These are phyloP conservation scores for Neomicropteryx cornuta DNA, from an alignment of 1,140 invertebrate genomes.

Conservation along the genomic window DNA sequence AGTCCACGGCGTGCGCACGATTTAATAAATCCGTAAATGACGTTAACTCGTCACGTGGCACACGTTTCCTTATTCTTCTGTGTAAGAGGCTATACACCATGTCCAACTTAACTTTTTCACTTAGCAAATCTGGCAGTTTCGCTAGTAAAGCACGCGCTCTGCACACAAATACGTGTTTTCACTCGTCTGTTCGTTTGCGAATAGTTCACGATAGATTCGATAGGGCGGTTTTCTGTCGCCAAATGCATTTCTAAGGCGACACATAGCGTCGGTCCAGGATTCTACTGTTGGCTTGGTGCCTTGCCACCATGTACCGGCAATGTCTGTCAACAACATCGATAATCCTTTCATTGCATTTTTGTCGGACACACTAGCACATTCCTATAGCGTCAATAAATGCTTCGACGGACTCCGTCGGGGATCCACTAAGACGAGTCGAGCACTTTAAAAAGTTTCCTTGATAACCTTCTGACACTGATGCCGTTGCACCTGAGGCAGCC, in stretches of 20 bases:
- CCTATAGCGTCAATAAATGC: slow-evolving; percentile 14
- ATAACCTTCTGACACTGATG: too few species aligned
- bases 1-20: slow-evolving; percentile 1
- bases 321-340: slow-evolving; percentile 12
- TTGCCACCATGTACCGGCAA: slow-evolving; percentile 19
- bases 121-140: slow-evolving; percentile 1
- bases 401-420: slow-evolving; percentile 6
- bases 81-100: slow-evolving; percentile 9
- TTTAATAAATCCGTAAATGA: slow-evolving; percentile 3
- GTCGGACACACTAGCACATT: slow-evolving; percentile 11
- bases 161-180: slow-evolving; percentile 3
- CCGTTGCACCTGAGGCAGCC: background rate
- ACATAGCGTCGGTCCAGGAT: slow-evolving; percentile 11
- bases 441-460: slow-evolving; percentile 10
- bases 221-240: slow-evolving; percentile 10
- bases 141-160: slow-evolving; percentile 6
- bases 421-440: slow-evolving; percentile 7
- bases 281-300: slow-evolving; percentile 11
- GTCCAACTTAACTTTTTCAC: slow-evolving; percentile 8
- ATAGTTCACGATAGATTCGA: slow-evolving; percentile 13
- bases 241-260: slow-evolving; percentile 8
- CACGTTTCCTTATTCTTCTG: slow-evolving; percentile 4
- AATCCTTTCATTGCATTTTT: slow-evolving; percentile 13
- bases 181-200: slow-evolving; percentile 3
- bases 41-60: slow-evolving; percentile 1